Base-by-base conservation (phyloP, 2,113 vertebrate species). In the Rostratula benghalensis region DNA sequence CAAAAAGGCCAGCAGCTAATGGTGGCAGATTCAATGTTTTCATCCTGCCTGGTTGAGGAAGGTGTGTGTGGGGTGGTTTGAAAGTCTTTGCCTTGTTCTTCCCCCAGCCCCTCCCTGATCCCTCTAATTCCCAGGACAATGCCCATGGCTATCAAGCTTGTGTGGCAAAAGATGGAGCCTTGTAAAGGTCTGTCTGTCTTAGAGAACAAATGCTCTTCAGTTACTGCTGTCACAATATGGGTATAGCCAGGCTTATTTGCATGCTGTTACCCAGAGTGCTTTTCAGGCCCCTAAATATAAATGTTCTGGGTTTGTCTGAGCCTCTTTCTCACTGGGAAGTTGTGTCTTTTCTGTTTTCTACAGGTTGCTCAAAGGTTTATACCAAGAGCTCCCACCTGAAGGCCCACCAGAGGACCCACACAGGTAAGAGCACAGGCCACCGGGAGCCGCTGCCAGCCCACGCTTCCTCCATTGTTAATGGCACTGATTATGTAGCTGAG, bases 371-470 rank as follows among this genome's bases (percentile, higher is more conserved):
- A 14, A 99, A 99, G 93, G 99, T 99, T 98, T 99, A 99, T 96
- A 99, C 99, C 96, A 99, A 99, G 98, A 99, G 99, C 96, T 99
- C 99, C 43, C 99, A 99, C 85, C 98, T 99, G 97, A 99, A 99
- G 97, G 99, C 99, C 3, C 99, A 99, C 87, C 99, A 99, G 95
- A 98, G 99, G 91, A 99, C 99, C 68, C 99, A 99, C 96, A 99
- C 99, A 93, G 99, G 99, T 99, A 98, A 94, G 98, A 64, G 69
- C 53, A 59, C 20, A 3, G 15, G 16, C 11, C 33, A 2, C 7
- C 46, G 19, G 63, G 51, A 57, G 37, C 4, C 7, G 37, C 64
- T 65, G 16, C 70, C 57, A 14, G 56, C 71, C 45, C 9, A 6
- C 3, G 0, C 22, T 30, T 27, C 50, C 35, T 30, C 14, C 6